Evolutionary conservation across 2,888 invertebrate species (phyloP).

Genomic region (Sphecodes monilicornis): DNA sequence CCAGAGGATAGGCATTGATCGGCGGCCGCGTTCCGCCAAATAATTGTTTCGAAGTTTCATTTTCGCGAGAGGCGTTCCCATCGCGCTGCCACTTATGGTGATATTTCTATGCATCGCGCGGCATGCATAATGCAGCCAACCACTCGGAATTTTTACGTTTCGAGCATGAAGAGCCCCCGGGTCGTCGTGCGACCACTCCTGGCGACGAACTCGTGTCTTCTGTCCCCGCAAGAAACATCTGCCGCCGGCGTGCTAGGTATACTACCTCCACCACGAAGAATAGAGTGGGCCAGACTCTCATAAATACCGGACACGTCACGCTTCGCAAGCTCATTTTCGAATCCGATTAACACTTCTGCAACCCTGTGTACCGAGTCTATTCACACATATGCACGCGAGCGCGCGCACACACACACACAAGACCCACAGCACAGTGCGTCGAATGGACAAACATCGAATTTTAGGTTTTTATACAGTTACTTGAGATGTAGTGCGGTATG

Average conservation of each 20-base stretch:
- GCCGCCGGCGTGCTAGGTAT: constrained; percentile 43
- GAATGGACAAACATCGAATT: neutral
- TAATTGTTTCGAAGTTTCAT: neutral
- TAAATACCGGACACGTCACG: constrained; percentile 8
- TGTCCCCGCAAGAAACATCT: constrained; percentile 59
- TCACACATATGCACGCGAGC: no score
- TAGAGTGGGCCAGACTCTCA: constrained; percentile 38
- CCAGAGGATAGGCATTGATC: neutral
- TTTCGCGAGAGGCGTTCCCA: neutral
- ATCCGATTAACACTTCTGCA: constrained; percentile 14
- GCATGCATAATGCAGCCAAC: constrained; percentile 63
- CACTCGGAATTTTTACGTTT: constrained; percentile 65
- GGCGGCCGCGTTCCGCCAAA: neutral
- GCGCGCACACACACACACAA: no score
- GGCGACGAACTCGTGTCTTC: constrained; percentile 52
- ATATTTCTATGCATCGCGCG: constrained; percentile 61
- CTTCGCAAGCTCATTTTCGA: constrained; percentile 22
- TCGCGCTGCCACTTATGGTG: constrained; percentile 47
- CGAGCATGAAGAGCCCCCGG: constrained; percentile 34
- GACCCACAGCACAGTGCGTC: neutral
- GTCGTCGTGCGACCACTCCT: constrained; percentile 47
- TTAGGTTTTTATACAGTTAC: neutral
- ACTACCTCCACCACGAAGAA: constrained; percentile 48
- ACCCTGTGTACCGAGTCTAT: neutral
- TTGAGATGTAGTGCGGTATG: no score